phyloP scores from a whole-genome alignment of 2,113 vertebrate species.

The Forbesichthys papilliferus region DNA sequence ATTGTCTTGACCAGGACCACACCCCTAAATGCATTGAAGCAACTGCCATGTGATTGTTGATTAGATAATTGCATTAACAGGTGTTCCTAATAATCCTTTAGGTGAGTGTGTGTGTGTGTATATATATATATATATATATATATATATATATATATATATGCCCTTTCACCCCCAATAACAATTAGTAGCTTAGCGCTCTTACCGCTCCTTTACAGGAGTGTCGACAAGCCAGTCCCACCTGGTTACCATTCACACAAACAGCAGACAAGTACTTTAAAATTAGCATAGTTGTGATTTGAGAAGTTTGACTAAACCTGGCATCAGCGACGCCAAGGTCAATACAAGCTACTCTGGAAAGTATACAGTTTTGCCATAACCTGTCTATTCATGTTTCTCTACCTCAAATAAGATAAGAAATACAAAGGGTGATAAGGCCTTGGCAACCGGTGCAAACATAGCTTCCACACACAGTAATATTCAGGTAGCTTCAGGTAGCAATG shows the following conservation, averaged over 20 bases:
- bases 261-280: slow-evolving; percentile 47
- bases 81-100: too few species aligned
- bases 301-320: not conserved
- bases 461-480: slow-evolving; percentile 2
- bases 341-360: not conserved
- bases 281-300: too few species aligned
- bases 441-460: slow-evolving; percentile 31
- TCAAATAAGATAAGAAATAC: slow-evolving; percentile 22
- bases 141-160: too few species aligned
- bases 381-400: slow-evolving; percentile 19
- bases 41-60: too few species aligned
- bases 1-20: too few species aligned
- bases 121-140: too few species aligned
- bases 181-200: slow-evolving; percentile 33
- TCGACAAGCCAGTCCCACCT: slow-evolving; percentile 49
- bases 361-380: not conserved
- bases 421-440: slow-evolving; percentile 7
- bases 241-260: slow-evolving; percentile 57
- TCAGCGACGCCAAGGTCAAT: not conserved
- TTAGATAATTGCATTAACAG: too few species aligned
- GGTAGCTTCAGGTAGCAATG: not conserved
- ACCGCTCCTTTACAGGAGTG: slow-evolving; percentile 10
- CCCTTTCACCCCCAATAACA: slow-evolving; percentile 53
- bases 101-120: too few species aligned
- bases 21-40: too few species aligned